Percentiles rank a stretch among this genome's conserved stretches.
Evolutionary conservation across 2,797 vertebrate genomes (phyloP).

Genomic region (Serranus cabrilla): DNA sequence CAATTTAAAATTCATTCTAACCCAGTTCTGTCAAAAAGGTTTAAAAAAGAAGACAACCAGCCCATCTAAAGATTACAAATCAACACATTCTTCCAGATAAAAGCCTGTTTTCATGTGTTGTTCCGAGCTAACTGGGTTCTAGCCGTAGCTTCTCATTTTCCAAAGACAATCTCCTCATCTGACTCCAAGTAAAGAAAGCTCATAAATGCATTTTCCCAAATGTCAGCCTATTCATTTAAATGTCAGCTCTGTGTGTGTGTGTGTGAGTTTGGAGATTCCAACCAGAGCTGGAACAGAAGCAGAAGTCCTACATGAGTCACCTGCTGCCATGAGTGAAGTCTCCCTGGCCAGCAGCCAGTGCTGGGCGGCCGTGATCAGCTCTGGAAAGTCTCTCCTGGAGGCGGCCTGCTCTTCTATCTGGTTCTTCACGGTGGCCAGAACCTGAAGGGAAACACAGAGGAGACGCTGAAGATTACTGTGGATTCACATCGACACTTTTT

Average conservation of each 20-base stretch:
- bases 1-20: no score
- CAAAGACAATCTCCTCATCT: neutral
- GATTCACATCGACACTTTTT: constrained; percentile 9
- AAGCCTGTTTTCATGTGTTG: neutral
- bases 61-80: neutral
- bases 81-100: neutral
- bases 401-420: constrained; percentile 93
- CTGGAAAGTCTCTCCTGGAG: constrained; percentile 89
- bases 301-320: constrained; percentile 49
- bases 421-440: constrained; percentile 95
- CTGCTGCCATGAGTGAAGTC: constrained; percentile 75
- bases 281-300: neutral
- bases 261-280: neutral
- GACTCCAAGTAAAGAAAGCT: neutral
- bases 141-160: neutral
- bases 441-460: constrained; percentile 79
- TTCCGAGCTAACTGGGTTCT: neutral
- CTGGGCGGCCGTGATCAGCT: constrained; percentile 92
- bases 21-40: no score
- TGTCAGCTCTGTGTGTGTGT: neutral
- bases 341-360: constrained; percentile 94
- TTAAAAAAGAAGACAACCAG: no score
- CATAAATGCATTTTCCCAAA: neutral
- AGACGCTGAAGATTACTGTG: neutral
- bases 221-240: neutral